Conservation (phyloP, 1,140 invertebrate species). For the Atta texana region DNA sequence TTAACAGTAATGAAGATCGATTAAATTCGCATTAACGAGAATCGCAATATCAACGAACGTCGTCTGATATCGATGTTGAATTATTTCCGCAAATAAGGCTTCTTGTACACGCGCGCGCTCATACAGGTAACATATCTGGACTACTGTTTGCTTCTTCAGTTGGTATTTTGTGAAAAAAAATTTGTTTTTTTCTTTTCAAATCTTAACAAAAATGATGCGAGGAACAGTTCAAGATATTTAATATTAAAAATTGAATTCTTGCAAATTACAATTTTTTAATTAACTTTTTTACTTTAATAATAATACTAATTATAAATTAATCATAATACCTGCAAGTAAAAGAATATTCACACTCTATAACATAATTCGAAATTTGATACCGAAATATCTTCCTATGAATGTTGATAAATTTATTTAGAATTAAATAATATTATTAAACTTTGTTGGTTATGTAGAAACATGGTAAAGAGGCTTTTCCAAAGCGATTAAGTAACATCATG, state of each 20-base stretch:
- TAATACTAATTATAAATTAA: not conserved
- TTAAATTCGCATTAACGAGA: constrained; percentile 8
- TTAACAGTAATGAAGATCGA: constrained; percentile 27
- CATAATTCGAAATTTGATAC: not conserved
- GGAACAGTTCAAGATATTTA: not conserved
- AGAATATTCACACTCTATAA: not conserved
- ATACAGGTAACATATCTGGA: not conserved
- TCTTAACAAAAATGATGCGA: not conserved
- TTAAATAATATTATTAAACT: not conserved
- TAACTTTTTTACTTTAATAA: not conserved
- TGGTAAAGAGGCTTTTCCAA: not conserved
- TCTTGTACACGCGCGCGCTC: too few species aligned
- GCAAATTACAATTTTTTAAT: not conserved
- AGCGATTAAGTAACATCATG: constrained; percentile 32
- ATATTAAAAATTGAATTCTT: not conserved
- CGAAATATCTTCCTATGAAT: not conserved
- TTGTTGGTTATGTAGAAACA: not conserved
- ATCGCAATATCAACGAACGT: not conserved
- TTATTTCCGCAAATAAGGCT: constrained; percentile 1
- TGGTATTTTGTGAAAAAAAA: not conserved
- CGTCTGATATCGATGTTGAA: not conserved
- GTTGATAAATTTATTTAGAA: not conserved
- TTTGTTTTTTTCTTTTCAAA: not conserved
- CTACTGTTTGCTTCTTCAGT: not conserved
- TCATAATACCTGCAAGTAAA: not conserved